These are phyloP conservation scores for Hippocampus barbouri DNA, from an alignment of 2,113 vertebrate genomes.

Conservation along the genomic window DNA sequence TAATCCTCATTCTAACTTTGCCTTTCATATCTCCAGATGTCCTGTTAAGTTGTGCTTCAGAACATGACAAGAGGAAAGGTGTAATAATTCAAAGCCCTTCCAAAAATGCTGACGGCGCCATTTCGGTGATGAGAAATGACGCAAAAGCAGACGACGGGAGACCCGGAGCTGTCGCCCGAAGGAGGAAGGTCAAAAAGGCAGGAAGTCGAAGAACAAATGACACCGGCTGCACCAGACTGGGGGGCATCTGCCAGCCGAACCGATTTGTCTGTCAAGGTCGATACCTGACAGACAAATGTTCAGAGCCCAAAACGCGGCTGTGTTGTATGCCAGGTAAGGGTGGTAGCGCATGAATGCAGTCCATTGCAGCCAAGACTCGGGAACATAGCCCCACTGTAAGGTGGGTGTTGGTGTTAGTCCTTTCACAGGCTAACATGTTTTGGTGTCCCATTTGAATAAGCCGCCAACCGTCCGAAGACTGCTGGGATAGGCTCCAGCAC, in stretches of 20 bases:
- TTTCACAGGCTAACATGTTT: not conserved
- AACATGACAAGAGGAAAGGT: conserved; percentile 21
- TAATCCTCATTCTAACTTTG: conserved; percentile 14
- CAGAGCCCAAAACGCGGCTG: conserved; percentile 11
- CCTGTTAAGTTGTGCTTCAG: conserved; percentile 28
- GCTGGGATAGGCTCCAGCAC: no score
- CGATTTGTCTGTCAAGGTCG: conserved; percentile 49
- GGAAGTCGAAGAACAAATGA: conserved; percentile 14
- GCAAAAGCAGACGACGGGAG: conserved; percentile 8
- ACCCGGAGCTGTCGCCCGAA: not conserved
- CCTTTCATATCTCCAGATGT: conserved; percentile 34
- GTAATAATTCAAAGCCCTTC: conserved; percentile 10
- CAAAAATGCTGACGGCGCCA: conserved; percentile 8
- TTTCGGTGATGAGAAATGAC: conserved; percentile 31
- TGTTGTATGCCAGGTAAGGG: conserved; percentile 64
- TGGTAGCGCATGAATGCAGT: not conserved
- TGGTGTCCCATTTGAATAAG: not conserved
- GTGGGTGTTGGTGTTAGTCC: not conserved
- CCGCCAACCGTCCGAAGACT: not conserved
- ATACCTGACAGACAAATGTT: conserved; percentile 54
- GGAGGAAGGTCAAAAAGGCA: conserved; percentile 26
- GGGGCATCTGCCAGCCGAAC: conserved; percentile 51
- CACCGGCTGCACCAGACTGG: conserved; percentile 35
- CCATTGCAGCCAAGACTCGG: not conserved
- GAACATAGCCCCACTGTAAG: not conserved